Percentiles rank a stretch among this genome's conserved stretches.
phyloP scores from a whole-genome alignment of 2,797 vertebrate species.

The Lacerta bilineata region DNA sequence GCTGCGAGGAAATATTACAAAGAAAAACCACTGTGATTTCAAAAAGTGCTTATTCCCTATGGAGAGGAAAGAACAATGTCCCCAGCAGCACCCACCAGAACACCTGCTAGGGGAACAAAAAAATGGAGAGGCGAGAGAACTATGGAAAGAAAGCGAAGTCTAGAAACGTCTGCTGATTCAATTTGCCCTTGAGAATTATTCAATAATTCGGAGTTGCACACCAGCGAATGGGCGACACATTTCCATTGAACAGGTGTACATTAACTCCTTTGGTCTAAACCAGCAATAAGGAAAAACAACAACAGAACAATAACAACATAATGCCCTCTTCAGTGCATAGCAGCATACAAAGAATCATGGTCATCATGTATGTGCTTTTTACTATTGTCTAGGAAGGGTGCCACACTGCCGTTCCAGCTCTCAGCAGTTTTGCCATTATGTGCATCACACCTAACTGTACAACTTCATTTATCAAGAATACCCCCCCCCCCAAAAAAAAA shows the following conservation, averaged over 20 bases:
- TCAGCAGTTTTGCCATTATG: conserved; percentile 51
- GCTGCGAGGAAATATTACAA: conserved; percentile 37
- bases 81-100: conserved; percentile 37
- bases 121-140: conserved; percentile 19
- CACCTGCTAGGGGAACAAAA: conserved; percentile 49
- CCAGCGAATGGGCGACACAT: conserved; percentile 49
- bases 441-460: conserved; percentile 32
- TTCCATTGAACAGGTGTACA: conserved; percentile 46
- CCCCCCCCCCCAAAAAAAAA: background rate
- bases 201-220: conserved; percentile 57
- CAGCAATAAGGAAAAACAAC: conserved; percentile 54
- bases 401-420: conserved; percentile 27
- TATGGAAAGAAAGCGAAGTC: conserved; percentile 66
- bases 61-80: background rate
- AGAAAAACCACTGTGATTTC: conserved; percentile 44
- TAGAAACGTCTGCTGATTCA: conserved; percentile 59
- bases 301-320: conserved; percentile 54
- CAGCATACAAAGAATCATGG: conserved; percentile 65
- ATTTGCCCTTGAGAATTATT: conserved; percentile 53
- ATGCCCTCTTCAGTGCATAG: conserved; percentile 71
- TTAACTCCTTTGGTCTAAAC: conserved; percentile 67
- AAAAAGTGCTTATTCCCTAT: conserved; percentile 50
- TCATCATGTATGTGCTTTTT: conserved; percentile 62
- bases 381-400: conserved; percentile 59
- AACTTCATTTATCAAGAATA: background rate